Evolutionary conservation across 2,797 vertebrate species (phyloP), one percentile per base, ranked within the genome.

Genomic region (Alcedo atthis): DNA sequence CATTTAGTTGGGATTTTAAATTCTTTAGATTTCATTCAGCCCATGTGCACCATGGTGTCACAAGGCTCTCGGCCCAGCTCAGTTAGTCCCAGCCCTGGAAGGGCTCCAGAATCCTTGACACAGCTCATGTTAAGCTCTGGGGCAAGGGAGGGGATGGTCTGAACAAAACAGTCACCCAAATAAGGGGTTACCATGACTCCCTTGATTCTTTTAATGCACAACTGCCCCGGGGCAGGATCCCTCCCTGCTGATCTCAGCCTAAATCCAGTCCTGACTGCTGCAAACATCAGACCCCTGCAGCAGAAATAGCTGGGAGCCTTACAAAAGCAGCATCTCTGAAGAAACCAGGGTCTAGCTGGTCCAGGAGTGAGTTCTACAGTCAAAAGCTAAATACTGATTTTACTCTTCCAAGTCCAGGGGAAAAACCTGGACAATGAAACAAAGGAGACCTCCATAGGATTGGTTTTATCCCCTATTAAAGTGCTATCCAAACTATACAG

Each of bases 21-120:
- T 95, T 82, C 90, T 94, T 96, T 87, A 88, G 92, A 89, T 96
- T 95, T 94, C 89, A 82, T 88, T 88, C 78, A 93, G 68, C 46
- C 87, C 87, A 64, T 79, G 92, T 81, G 85, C 87, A 63, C 0
- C 28, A 40, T 21, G 46, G 75, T 94, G 92, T 90, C 94, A 94
- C 89, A 95, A 84, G 91, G 94, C 81, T 86, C 85, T 59, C 0
- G 3, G 70, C 61, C 68, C 2, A 0, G 87, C 78, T 94, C 83
- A 83, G 81, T 89, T 89, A 89, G 87, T 76, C 85, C 87, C 53
- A 78, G 87, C 80, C 74, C 81, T 95, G 96, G 96, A 90, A 68
- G 19, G 32, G 75, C 88, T 92, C 95, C 96, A 96, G 83, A 59
- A 89, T 74, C 74, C 85, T 91, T 79, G 78, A 81, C 87, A 88